Conservation (phyloP, 2,113 vertebrate species). For the Balaeniceps rex region DNA sequence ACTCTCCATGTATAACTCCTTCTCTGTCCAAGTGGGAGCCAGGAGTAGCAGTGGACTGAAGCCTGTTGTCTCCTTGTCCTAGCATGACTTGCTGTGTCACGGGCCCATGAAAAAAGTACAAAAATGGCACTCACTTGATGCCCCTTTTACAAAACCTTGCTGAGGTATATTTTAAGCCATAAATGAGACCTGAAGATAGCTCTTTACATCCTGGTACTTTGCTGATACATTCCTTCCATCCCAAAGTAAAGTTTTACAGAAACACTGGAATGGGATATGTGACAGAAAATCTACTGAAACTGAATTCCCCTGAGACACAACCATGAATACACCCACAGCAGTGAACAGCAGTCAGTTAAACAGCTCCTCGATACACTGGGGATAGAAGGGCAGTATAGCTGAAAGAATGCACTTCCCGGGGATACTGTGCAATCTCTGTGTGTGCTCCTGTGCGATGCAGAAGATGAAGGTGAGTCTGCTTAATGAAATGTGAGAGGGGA, state of each 20-base stretch:
- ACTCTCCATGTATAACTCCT: not conserved
- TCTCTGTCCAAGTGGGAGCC: not conserved
- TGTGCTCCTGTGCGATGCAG: not conserved
- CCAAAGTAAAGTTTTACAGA: not conserved
- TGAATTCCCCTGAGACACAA: no score
- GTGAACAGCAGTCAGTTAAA: no score
- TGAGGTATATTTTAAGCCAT: not conserved
- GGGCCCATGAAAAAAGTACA: not conserved
- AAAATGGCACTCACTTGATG: not conserved
- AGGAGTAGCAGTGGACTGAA: not conserved
- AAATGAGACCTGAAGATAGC: not conserved
- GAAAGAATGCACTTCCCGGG: not conserved
- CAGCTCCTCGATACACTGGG: not conserved
- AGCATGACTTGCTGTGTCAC: not conserved
- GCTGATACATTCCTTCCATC: not conserved
- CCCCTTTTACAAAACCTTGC: not conserved
- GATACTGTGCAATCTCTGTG: not conserved
- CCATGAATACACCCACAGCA: no score
- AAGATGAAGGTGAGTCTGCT: constrained; percentile 37
- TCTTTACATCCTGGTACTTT: not conserved
- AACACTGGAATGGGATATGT: rapidly evolving
- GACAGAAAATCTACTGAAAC: not conserved
- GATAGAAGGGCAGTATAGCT: not conserved
- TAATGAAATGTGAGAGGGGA: constrained; percentile 38
- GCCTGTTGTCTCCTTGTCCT: not conserved